phyloP scores from a whole-genome alignment of 2,797 vertebrate genomes.

The Onychomys torridus region DNA sequence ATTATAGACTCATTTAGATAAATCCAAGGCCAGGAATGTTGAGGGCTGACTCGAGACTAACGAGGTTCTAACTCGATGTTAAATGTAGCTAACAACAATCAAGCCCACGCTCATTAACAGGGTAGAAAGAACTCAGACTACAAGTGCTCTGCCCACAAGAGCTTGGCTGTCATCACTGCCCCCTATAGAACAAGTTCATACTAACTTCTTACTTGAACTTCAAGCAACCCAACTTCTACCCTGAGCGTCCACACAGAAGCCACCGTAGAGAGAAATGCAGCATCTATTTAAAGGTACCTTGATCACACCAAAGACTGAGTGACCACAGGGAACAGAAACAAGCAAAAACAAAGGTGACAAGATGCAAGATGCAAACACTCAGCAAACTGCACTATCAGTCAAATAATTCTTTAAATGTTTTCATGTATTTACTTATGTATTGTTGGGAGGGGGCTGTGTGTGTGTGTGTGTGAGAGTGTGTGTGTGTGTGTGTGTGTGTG shows the following conservation, averaged over 20 bases:
- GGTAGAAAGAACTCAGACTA: too few relatives aligned
- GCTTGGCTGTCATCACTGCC: not conserved
- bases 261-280: not conserved
- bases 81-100: not conserved
- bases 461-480: not conserved
- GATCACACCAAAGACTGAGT: not conserved
- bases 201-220: not conserved
- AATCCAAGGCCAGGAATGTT: not conserved
- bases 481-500: too few relatives aligned
- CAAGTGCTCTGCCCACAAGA: too few relatives aligned
- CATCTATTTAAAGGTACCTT: not conserved
- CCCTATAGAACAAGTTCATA: not conserved
- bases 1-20: not conserved
- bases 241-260: not conserved
- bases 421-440: not conserved
- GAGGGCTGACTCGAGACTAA: not conserved
- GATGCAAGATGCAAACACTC: not conserved
- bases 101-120: not conserved
- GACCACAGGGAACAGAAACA: not conserved
- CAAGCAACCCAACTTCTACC: not conserved
- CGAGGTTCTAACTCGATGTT: not conserved
- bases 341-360: not conserved
- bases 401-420: not conserved
- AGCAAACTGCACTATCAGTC: not conserved
- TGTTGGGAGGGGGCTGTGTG: not conserved